These are phyloP conservation scores for Poeciliopsis occidentalis DNA, from an alignment of 2,113 vertebrate species.

Conservation along the genomic window DNA sequence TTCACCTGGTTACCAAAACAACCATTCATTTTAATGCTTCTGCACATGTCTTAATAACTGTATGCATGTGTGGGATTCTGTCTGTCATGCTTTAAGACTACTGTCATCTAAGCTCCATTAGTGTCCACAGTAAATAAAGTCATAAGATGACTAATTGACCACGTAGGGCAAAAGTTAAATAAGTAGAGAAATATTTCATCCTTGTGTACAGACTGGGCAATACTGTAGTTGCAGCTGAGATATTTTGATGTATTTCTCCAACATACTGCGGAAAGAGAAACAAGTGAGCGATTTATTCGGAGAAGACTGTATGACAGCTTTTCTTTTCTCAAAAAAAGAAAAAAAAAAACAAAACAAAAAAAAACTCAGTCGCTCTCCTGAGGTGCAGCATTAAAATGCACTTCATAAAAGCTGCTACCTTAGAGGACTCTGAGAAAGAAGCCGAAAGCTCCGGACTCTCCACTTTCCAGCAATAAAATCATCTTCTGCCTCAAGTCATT, in stretches of 20 bases:
- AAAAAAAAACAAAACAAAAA: too few species aligned
- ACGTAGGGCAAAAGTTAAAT: conserved; percentile 2
- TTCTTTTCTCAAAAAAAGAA: conserved; percentile 58
- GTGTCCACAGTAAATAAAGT: conserved; percentile 10
- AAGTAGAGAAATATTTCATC: background rate
- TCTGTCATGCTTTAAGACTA: background rate
- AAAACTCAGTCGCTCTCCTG: conserved; percentile 39
- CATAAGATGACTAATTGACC: background rate
- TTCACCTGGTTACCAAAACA: background rate
- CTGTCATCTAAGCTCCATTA: background rate
- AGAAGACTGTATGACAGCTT: conserved; percentile 43
- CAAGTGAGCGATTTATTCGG: conserved; percentile 60
- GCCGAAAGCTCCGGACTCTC: conserved; percentile 73
- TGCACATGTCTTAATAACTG: background rate
- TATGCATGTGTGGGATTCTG: background rate
- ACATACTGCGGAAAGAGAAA: background rate
- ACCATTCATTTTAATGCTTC: background rate
- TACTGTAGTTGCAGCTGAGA: conserved; percentile 9
- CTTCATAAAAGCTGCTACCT: conserved; percentile 77
- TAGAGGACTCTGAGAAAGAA: conserved; percentile 74
- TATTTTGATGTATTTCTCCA: conserved; percentile 10
- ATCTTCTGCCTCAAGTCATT: conserved; percentile 83
- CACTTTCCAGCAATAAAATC: conserved; percentile 79
- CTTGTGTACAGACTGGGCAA: background rate
- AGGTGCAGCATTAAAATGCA: conserved; percentile 75